phyloP scores from a whole-genome alignment of 2,797 vertebrate species.

The Myripristis jacobus region DNA sequence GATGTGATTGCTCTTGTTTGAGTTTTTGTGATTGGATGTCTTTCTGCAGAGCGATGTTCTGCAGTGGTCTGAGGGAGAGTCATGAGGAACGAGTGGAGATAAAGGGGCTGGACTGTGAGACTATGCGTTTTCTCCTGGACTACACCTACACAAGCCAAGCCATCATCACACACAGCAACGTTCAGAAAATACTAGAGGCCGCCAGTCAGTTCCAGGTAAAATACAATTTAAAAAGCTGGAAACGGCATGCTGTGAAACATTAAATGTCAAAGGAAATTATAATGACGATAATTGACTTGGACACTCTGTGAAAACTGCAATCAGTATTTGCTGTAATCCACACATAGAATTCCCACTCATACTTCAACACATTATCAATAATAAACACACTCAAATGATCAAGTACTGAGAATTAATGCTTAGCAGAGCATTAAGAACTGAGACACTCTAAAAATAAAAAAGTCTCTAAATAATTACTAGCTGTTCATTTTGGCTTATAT shows the following conservation, averaged over 20 bases:
- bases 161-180: constrained; percentile 91
- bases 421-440: no score
- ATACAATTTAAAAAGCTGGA: no score
- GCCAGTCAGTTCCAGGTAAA: constrained; percentile 96
- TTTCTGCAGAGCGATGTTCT: constrained; percentile 94
- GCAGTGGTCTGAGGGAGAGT: constrained; percentile 94
- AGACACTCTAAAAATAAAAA: no score
- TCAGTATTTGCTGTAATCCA: not conserved
- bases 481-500: no score
- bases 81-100: constrained; percentile 92
- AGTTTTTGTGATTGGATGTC: not conserved
- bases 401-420: no score
- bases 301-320: not conserved
- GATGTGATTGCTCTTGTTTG: not conserved
- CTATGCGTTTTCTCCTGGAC: constrained; percentile 92
- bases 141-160: constrained; percentile 97
- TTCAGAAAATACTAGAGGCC: constrained; percentile 94
- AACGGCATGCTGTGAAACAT: no score
- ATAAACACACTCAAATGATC: not conserved
- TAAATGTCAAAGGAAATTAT: no score
- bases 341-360: not conserved
- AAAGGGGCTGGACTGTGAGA: constrained; percentile 91
- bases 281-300: no score
- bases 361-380: not conserved
- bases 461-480: no score